Evolutionary conservation across 2,797 vertebrate species (phyloP), one percentile per base, ranked within the genome.

Genomic region (Sciurus vulgaris): DNA sequence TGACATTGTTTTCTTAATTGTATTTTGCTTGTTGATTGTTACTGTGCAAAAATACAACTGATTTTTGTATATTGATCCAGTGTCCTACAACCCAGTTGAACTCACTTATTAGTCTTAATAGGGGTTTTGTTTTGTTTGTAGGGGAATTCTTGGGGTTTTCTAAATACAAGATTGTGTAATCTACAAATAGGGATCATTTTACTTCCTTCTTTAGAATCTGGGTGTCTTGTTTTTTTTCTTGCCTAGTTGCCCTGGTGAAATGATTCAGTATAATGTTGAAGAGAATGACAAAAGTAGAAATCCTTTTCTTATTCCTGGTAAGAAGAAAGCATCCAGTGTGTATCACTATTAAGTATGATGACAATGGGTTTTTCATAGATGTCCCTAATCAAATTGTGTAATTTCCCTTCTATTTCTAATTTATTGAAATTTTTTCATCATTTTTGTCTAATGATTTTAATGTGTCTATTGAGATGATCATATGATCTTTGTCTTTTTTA

Each of bases 401-500:
- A 33, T 59, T 92, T 92, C 30, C 28, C 24, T 86, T 63, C 70
- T 73, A 28, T 59, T 94, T 78, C 26, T 81, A 85, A 54, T 54
- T 65, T 59, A 38, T 41, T 87, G 73, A 59, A 72, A 26, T 59
- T 56, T 30, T 83, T 94, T 86, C 78, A 61, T 90, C n/a, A 83
- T 30, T 89, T 92, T 92, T 67, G 9, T 63, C 56, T 83, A 92
- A 67, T 69, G 28, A 28, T 17, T 73, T 94, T 79, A 49, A 76
- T 88, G 35, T 35, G 15, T 44, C 70, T 44, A 54, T 73, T 79
- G 38, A 77, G 65, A 78, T 59, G 54, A 91, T 89, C 5, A 63
- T 35, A 28, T 63, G 28, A 1, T 59, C 70, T 72, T 93, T 94
- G 61, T 72, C 22, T 54, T 82, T 61, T 82, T 51, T 85, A 49